Percentiles rank a stretch among this genome's conserved stretches.
These are phyloP conservation scores for Ernsta delagoae DNA, from an alignment of 2,888 invertebrate species.

Conservation along the genomic window DNA sequence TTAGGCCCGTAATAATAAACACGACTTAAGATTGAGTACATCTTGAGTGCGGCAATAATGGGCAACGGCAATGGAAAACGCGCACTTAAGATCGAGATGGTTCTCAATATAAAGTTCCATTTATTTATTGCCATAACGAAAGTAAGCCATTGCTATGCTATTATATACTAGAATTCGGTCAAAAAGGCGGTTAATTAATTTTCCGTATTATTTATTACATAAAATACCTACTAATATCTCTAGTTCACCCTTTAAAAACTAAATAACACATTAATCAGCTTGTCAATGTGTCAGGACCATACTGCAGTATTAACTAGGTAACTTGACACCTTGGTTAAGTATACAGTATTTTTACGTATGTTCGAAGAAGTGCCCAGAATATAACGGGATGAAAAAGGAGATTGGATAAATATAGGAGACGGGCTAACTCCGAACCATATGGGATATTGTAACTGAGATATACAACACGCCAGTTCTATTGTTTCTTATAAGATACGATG, in stretches of 20 bases:
- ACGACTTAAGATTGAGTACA: no score
- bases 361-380: conserved; percentile 9
- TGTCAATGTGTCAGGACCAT: conserved; percentile 20
- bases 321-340: conserved; percentile 17
- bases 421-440: conserved; percentile 8
- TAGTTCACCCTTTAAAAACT: not conserved
- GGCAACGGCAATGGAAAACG: no score
- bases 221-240: not conserved
- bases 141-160: no score
- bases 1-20: no score
- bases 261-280: conserved; percentile 12
- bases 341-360: conserved; percentile 26
- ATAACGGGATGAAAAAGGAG: conserved; percentile 15
- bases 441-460: conserved; percentile 1
- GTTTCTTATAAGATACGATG: not conserved
- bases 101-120: no score
- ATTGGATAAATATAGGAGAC: conserved; percentile 20
- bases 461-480: not conserved
- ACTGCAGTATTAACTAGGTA: conserved; percentile 18
- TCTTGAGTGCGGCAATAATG: no score
- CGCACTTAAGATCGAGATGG: no score
- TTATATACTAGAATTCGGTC: no score
- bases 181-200: no score
- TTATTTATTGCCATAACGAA: no score
- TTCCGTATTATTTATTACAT: no score